These are phyloP conservation scores for Anthrax anthrax DNA, from an alignment of 2,888 invertebrate species.

Conservation along the genomic window DNA sequence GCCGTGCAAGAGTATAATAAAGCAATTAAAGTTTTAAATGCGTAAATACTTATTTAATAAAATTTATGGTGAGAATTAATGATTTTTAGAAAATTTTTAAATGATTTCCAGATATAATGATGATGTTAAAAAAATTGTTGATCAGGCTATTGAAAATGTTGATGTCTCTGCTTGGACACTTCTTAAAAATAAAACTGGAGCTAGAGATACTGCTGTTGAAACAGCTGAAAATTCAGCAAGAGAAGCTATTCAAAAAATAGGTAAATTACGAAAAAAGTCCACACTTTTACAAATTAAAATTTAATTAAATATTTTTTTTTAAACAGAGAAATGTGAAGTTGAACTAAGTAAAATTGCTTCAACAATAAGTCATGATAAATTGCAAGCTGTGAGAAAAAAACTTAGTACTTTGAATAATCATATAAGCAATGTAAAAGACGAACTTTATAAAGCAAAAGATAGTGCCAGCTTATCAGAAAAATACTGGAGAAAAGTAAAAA, in stretches of 20 bases:
- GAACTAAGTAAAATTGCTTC: slow-evolving; percentile 25
- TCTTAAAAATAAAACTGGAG: slow-evolving; percentile 43
- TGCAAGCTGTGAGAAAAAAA: slow-evolving; percentile 40
- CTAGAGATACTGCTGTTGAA: slow-evolving; percentile 39
- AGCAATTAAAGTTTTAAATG: slow-evolving; percentile 43
- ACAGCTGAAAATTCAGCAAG: slow-evolving; percentile 45
- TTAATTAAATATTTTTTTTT: not conserved
- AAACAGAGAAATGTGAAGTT: slow-evolving; percentile 26
- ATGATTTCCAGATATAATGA: slow-evolving; percentile 33
- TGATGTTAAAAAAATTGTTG: slow-evolving; percentile 41
- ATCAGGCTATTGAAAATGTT: slow-evolving; percentile 44
- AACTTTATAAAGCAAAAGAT: slow-evolving; percentile 41
- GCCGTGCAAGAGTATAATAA: slow-evolving; percentile 53
- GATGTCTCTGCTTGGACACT: slow-evolving; percentile 42
- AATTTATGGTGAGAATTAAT: slow-evolving; percentile 36
- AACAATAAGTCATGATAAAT: slow-evolving; percentile 27
- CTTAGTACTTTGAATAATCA: slow-evolving; percentile 43
- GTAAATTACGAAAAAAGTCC: slow-evolving; percentile 21
- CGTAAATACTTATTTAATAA: slow-evolving; percentile 14
- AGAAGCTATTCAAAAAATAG: slow-evolving; percentile 42
- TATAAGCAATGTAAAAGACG: slow-evolving; percentile 43
- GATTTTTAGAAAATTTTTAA: slow-evolving; percentile 10
- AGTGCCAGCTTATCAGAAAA: slow-evolving; percentile 52
- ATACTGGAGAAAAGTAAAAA: slow-evolving; percentile 71
- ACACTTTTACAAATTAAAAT: not conserved